A percentile compares a stretch with the other conserved stretches of the same genome.
These are phyloP conservation scores for Calosoma granatense DNA, from an alignment of 1,140 invertebrate genomes.

Conservation along the genomic window DNA sequence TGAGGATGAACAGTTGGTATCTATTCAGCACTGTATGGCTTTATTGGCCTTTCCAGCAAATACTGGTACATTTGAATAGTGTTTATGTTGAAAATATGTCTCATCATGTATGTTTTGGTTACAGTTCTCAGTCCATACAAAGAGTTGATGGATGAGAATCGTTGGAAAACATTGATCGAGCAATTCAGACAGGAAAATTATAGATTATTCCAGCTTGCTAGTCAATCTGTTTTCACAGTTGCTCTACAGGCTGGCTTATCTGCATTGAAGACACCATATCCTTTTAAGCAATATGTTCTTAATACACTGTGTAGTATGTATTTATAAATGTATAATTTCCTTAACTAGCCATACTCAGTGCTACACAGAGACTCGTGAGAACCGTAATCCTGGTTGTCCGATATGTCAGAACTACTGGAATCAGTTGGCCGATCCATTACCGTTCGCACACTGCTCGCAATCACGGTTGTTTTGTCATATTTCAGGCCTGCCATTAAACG, in stretches of 20 bases:
- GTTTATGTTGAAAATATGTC: not conserved
- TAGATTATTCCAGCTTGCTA: constrained; percentile 84
- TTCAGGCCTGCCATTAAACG: constrained; percentile 87
- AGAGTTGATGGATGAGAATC: constrained; percentile 39
- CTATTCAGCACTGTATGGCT: constrained; percentile 91
- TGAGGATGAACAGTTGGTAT: constrained; percentile 75
- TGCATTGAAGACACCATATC: constrained; percentile 84
- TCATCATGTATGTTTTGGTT: not conserved
- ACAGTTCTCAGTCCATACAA: constrained; percentile 46
- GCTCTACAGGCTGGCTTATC: constrained; percentile 87
- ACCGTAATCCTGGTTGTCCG: constrained; percentile 79
- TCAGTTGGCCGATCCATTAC: constrained; percentile 72
- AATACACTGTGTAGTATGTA: not conserved
- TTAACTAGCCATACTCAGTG: constrained; percentile 47
- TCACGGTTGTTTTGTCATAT: constrained; percentile 87
- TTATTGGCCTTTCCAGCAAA: constrained; percentile 81
- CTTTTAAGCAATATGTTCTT: constrained; percentile 30
- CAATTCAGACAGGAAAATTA: constrained; percentile 93
- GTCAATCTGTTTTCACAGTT: constrained; percentile 84
- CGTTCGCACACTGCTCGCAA: constrained; percentile 94
- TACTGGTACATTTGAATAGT: constrained; percentile 43
- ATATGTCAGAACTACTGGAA: constrained; percentile 86
- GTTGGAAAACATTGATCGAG: constrained; percentile 76
- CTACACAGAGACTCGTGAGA: constrained; percentile 46
- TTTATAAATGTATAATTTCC: constrained; percentile 18